Percentiles rank a stretch among this genome's conserved stretches.
Conservation (phyloP, 2,888 invertebrate genomes). For the Dicycla oo region DNA sequence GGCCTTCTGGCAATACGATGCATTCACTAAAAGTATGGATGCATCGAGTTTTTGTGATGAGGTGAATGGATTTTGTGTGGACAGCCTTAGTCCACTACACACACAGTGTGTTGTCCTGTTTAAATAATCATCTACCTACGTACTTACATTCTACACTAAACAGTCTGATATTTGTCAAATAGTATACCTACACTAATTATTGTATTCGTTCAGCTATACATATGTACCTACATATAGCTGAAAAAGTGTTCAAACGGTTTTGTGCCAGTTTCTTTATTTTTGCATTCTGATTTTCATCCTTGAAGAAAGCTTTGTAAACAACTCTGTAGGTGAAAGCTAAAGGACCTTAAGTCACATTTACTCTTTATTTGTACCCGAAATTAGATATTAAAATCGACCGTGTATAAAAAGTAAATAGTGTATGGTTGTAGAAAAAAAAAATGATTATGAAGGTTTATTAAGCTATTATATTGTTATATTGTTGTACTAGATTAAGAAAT, state of each 20-base stretch:
- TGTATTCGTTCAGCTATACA: too few relatives aligned
- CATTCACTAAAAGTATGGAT: neutral
- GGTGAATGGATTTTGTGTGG: slow-evolving; percentile 21
- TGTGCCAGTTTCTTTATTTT: neutral
- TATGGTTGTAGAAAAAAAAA: too few relatives aligned
- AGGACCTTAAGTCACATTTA: too few relatives aligned
- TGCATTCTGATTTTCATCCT: neutral
- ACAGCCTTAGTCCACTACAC: slow-evolving; percentile 19
- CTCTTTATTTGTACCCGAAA: too few relatives aligned
- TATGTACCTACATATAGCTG: too few relatives aligned
- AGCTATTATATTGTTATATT: too few relatives aligned
- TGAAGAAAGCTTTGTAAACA: neutral
- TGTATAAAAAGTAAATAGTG: too few relatives aligned
- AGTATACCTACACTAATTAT: too few relatives aligned
- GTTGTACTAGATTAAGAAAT: too few relatives aligned
- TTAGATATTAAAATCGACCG: too few relatives aligned
- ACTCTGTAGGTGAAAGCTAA: too few relatives aligned
- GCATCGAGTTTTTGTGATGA: neutral
- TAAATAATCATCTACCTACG: slow-evolving; percentile 15
- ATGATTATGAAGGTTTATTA: too few relatives aligned
- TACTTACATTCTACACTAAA: slow-evolving; percentile 8
- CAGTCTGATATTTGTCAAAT: neutral
- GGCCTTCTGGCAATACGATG: neutral
- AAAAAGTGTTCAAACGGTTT: neutral
- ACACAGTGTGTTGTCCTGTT: slow-evolving; percentile 5